Base-by-base conservation (phyloP, 2,113 vertebrate genomes). In the Myotis davidii region DNA sequence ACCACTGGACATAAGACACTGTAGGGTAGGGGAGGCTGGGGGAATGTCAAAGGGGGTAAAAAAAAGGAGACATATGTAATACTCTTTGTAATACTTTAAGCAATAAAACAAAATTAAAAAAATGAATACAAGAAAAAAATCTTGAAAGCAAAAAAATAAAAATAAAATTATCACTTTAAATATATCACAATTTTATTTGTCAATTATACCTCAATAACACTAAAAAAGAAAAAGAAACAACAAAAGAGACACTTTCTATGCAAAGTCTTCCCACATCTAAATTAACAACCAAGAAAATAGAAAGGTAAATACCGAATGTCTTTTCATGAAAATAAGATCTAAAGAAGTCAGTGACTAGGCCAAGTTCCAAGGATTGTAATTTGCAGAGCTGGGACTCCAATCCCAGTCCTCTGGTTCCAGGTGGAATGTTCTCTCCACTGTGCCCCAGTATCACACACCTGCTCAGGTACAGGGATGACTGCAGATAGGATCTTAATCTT, bases 401-500 rank as follows among this genome's bases (percentile, higher is more conserved):
- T 4, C 5, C 54, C 2, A 5, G 69, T 0, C 7, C 27, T 70
- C 34, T 72, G 7, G 10, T 5, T 45, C 23, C 18, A 7, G 23
- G 23, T 39, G 27, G 56, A 17, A 18, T 4, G 8, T 37, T 29
- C 32, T 16, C 54, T 11, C 64, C 29, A 59, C 7, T 1, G 5
- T 18, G 61, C 37, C 3, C 8, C 16, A 9, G 0, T 5, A 0
- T 70, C 74, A 54, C 13, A 5, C 2, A 14, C 20, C 61, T 0
- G 13, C 52, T n/a, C 39, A 52, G n/a, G 29, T 8, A 9, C 21
- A 1, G 0, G 10, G 0, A 3, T 2, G 20, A 77, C 13, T 9
- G 65, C 76, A 61, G 78, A 42, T 3, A 27, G 34, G 45, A 64
- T 34, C 50, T 48, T 39, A n/a, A 20, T 65, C 6, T 10, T 27